Evolutionary conservation across 2,797 vertebrate species (phyloP).

Genomic region (Sebastes matsubarae): DNA sequence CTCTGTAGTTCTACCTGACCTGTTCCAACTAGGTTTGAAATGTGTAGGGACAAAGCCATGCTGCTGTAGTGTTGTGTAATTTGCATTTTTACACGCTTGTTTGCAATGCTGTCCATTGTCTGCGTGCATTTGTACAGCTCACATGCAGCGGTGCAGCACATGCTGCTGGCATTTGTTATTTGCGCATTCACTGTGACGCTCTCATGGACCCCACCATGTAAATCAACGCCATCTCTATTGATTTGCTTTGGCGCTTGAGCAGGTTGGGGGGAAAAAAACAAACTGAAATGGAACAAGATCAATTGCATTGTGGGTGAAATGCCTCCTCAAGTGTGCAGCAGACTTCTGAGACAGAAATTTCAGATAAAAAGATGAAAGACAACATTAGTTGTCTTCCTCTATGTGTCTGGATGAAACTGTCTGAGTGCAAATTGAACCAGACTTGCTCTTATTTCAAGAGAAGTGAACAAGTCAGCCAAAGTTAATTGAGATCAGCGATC

Average conservation of each 20-base stretch:
- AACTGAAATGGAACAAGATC: slow-evolving; percentile 14
- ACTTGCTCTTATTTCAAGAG: not conserved
- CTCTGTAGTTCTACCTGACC: not conserved
- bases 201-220: not conserved
- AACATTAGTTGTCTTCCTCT: slow-evolving; percentile 23
- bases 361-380: slow-evolving; percentile 52
- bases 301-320: slow-evolving; percentile 36
- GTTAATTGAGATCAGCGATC: not conserved
- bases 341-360: slow-evolving; percentile 35
- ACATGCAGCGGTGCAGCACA: not conserved
- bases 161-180: slow-evolving; percentile 1
- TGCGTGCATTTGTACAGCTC: not conserved
- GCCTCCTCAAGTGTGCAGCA: slow-evolving; percentile 35
- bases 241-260: slow-evolving; percentile 34
- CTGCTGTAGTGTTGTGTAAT: not conserved
- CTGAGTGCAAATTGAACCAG: slow-evolving; percentile 22
- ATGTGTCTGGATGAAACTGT: not conserved
- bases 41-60: not conserved
- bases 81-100: slow-evolving; percentile 36
- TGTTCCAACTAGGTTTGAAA: not conserved
- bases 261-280: not conserved
- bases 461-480: not conserved
- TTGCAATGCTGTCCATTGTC: not conserved
- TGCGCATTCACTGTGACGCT: slow-evolving; percentile 17
- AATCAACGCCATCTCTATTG: slow-evolving; percentile 38